Conservation (phyloP, 2,888 invertebrate species). For the Heteromyza rotundicornis region DNA sequence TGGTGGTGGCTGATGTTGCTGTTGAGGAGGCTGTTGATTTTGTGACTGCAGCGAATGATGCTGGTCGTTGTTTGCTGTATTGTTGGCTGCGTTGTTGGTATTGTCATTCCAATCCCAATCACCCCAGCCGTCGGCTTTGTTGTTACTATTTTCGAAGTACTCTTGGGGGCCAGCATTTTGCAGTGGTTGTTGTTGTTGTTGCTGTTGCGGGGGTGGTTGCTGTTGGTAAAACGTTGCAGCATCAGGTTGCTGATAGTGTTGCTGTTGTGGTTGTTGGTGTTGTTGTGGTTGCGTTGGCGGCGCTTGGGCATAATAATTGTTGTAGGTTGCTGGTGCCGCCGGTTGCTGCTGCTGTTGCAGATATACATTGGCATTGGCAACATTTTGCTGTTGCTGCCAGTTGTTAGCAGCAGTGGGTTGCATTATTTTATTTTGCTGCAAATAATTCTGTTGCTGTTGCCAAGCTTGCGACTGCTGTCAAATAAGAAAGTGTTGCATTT, state of each 20-base stretch:
- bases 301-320: too few relatives aligned
- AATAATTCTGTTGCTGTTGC: slow-evolving; percentile 10
- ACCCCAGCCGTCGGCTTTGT: slow-evolving; percentile 55
- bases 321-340: slow-evolving; percentile 13
- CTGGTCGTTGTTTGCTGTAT: slow-evolving; percentile 14
- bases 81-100: slow-evolving; percentile 23
- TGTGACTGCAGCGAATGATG: slow-evolving; percentile 20
- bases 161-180: slow-evolving; percentile 28
- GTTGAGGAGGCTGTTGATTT: slow-evolving; percentile 16
- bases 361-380: slow-evolving; percentile 21
- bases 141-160: slow-evolving; percentile 30
- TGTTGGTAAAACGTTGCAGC: slow-evolving; percentile 9
- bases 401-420: slow-evolving; percentile 41
- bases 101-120: slow-evolving; percentile 60
- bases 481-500: not conserved
- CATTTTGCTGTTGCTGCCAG: slow-evolving; percentile 42
- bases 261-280: not conserved
- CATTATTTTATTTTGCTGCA: slow-evolving; percentile 39
- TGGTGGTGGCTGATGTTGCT: slow-evolving; percentile 28
- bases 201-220: slow-evolving; percentile 20
- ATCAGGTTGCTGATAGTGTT: slow-evolving; percentile 5
- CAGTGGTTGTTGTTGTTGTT: slow-evolving; percentile 13
- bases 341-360: slow-evolving; percentile 11
- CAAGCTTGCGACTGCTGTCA: slow-evolving; percentile 21
- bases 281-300: slow-evolving; percentile 6